Evolutionary conservation across 2,797 vertebrate species (phyloP), one percentile per base, ranked within the genome.

Genomic region (Scolopax bukidnonensis): DNA sequence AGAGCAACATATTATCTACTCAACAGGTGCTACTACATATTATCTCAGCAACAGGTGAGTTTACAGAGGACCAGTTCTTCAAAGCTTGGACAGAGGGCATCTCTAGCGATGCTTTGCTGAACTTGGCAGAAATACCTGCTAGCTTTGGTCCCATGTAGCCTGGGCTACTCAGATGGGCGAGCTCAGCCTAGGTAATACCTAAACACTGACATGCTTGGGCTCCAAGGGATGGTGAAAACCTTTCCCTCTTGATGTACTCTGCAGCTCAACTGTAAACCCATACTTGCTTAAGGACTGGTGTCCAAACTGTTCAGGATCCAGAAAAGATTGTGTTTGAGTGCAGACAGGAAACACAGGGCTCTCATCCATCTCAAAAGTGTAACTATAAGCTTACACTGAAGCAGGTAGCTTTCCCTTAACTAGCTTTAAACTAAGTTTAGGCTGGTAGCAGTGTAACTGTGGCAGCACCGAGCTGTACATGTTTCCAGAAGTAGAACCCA

Each of bases 1-100:
- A 87, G 43, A 85, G 81, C 21, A 90, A 86, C 83, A 81, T 41
- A 89, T 40, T 74, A 73, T 16, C n/a, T 48, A 38, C 27, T 47
- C 32, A 68, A 32, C 54, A 33, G 45, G 48, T 67, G 64, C n/a
- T n/a, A n/a, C n/a, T n/a, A n/a, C n/a, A n/a, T n/a, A n/a, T n/a
- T n/a, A n/a, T n/a, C n/a, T n/a, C n/a, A n/a, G 51, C 32, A 68
- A 32, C 54, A 33, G 45, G 48, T 67, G 64, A 41, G 23, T 38
- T 51, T 69, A 36, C 12, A 83, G 27, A 74, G 27, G 30, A 33
- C 13, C 16, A 16, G 7, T 45, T 48, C 60, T 50, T 41, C 75
- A 61, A 51, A 88, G 53, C 43, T 23, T 57, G 27, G 60, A 47
- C 15, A 57, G 25, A 51, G 23, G 24, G 27, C n/a, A 57, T 61